Base-by-base conservation (phyloP, 2,113 vertebrate species). In the Grantiella picta region DNA sequence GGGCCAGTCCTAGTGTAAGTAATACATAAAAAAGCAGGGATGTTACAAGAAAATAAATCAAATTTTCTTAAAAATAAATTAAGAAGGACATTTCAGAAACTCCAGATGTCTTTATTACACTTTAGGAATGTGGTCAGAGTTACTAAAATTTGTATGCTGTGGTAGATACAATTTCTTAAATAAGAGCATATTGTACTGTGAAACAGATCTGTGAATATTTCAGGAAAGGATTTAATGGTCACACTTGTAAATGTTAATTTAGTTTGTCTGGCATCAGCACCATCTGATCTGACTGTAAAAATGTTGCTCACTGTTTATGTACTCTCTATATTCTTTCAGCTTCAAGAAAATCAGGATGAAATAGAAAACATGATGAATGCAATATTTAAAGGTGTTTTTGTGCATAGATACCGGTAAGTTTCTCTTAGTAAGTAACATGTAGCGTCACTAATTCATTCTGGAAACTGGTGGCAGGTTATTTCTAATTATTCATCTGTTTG, bases 321-420 rank as follows among this genome's bases (percentile, higher is more conserved):
- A 17, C 4, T 96, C 10, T 97, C 6, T 97, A 96, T 25, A 54
- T 95, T 63, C 79, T 98, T 98, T 92, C 97, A 99, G 99, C 99
- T 99, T 96, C 99, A 99, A 97, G 99, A 99, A 98, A 99, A 99
- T 97, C 99, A 99, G 96, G 99, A 99, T 94, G 99, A 99, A 98
- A 99, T 99, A 97, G 99, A 99, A 98, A 99, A 99, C 97, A 99
- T 99, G 99, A 99, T 99, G 99, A 99, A 99, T 97, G 99, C 99
- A 91, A 99, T 99, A 98, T 99, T 99, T 98, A 99, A 99, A 98
- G 99, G 99, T 95, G 99, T 99, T 94, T 99, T 99, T 98, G 99
- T 99, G 97, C 99, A 99, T 96, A 98, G 99, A 98, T 99, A 99
- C 96, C 98, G 99, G 99, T 99, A 98, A 95, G 98, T 95, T 81